Percentiles rank a stretch among this genome's conserved stretches.
These are phyloP conservation scores for Darwinula stevensoni DNA, from an alignment of 2,888 invertebrate species.

Conservation along the genomic window DNA sequence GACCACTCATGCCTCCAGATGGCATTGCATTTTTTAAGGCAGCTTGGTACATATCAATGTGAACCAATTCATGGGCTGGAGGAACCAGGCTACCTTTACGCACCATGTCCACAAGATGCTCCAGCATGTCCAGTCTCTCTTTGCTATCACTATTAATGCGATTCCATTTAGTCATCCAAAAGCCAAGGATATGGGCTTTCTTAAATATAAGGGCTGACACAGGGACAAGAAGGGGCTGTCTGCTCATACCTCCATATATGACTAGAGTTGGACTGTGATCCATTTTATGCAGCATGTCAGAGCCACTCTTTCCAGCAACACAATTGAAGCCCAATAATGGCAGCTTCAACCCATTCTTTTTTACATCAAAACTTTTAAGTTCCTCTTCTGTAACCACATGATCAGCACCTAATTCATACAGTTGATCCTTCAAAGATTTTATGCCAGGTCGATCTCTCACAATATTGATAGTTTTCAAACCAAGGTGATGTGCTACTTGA, in stretches of 20 bases:
- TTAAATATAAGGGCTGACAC: conserved; percentile 55
- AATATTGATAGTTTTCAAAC: conserved; percentile 52
- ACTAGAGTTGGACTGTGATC: conserved; percentile 20
- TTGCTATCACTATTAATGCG: too few species aligned
- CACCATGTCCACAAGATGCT: too few species aligned
- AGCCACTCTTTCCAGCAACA: conserved; percentile 60
- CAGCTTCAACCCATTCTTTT: too few species aligned
- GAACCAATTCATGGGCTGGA: neutral
- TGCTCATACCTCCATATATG: conserved; percentile 84
- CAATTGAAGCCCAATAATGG: conserved; percentile 75
- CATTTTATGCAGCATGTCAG: conserved; percentile 24
- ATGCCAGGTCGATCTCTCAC: conserved; percentile 48
- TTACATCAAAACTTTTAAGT: too few species aligned
- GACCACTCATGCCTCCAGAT: too few species aligned
- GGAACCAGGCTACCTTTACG: conserved; percentile 1
- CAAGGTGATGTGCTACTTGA: conserved; percentile 50
- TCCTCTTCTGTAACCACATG: conserved; percentile 52
- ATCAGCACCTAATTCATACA: conserved; percentile 46
- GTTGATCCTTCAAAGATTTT: conserved; percentile 27
- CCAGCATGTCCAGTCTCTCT: too few species aligned
- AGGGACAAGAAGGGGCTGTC: conserved; percentile 50
- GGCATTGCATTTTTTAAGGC: too few species aligned
- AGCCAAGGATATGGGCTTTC: conserved; percentile 43
- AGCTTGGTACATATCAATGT: too few species aligned
- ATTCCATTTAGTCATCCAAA: conserved; percentile 71